These are phyloP conservation scores for Tipula lateralis DNA, from an alignment of 2,888 invertebrate species.

Conservation along the genomic window DNA sequence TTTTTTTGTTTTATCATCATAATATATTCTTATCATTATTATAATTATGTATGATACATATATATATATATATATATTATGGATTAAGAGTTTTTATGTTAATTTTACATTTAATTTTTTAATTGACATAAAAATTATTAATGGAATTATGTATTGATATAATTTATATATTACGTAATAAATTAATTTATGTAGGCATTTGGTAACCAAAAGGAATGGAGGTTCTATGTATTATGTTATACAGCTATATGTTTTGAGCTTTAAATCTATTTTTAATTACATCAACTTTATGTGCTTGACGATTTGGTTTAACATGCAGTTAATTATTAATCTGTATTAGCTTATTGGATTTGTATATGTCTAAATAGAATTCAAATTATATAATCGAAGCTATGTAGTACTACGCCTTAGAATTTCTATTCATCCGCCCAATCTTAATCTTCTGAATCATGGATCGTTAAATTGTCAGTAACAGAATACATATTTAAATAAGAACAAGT, in stretches of 20 bases:
- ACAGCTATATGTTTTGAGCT: background rate
- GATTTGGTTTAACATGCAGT: too few species aligned
- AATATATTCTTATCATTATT: background rate
- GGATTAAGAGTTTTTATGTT: background rate
- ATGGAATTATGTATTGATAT: background rate
- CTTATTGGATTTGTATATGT: too few species aligned
- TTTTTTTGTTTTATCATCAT: background rate
- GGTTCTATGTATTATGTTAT: too few species aligned
- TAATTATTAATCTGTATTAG: too few species aligned
- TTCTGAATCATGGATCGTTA: too few species aligned
- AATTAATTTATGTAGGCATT: background rate
- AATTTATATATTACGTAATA: background rate
- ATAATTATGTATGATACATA: background rate
- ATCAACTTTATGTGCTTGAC: background rate
- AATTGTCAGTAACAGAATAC: too few species aligned
- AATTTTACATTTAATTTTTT: background rate
- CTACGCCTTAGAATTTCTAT: too few species aligned
- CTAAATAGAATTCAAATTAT: too few species aligned
- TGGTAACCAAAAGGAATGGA: too few species aligned
- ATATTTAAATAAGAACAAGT: too few species aligned
- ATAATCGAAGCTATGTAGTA: too few species aligned
- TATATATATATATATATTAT: background rate
- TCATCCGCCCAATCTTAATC: too few species aligned
- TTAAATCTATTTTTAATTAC: background rate
- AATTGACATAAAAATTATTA: slow-evolving; percentile 9